Conservation (phyloP, 2,797 vertebrate species). For the Propithecus deckenii region DNA sequence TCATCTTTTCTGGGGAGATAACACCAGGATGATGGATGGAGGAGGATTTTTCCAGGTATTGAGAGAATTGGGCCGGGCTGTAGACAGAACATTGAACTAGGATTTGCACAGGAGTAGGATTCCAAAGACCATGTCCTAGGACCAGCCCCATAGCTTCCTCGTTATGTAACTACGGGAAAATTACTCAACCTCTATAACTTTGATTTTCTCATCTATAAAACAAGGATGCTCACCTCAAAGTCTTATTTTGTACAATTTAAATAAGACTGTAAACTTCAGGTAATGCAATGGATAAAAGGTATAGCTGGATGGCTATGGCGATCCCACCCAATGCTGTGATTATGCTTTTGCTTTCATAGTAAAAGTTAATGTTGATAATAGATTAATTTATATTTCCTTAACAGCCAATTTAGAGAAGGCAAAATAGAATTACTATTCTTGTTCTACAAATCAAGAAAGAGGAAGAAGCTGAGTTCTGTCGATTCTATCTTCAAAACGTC, state of each 20-base stretch:
- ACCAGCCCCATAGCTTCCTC: background rate
- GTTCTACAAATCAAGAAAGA: background rate
- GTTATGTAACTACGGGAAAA: background rate
- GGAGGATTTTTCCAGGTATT: background rate
- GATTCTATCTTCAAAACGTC: background rate
- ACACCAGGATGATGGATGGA: background rate
- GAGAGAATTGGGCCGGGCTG: background rate
- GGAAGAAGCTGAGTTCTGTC: background rate
- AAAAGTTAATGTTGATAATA: background rate
- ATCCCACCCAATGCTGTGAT: background rate
- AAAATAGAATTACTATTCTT: background rate
- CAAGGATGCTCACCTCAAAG: background rate
- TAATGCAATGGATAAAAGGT: background rate
- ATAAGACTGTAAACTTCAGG: background rate
- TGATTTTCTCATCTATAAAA: background rate
- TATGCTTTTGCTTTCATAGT: background rate
- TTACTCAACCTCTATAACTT: background rate
- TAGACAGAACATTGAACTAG: background rate
- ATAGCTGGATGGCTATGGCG: background rate
- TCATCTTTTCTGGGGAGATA: background rate
- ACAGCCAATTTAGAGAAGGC: background rate
- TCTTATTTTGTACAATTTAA: background rate
- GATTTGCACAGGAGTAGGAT: background rate
- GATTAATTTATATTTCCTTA: background rate
- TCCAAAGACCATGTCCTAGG: background rate